Conservation (phyloP, 2,797 vertebrate genomes). For the Poecilia wingei region DNA sequence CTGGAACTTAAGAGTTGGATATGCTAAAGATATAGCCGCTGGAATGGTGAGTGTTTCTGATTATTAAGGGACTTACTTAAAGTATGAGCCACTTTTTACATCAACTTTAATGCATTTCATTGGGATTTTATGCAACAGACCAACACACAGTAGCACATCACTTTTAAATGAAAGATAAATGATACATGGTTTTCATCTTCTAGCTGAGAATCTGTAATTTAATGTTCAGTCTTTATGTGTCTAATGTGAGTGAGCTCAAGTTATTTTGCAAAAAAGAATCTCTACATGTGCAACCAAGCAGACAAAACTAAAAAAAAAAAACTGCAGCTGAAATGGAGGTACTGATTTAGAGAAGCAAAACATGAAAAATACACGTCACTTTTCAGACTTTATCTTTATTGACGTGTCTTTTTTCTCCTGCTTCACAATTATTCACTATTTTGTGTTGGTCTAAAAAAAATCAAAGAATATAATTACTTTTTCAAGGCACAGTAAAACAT, state of each 20-base stretch:
- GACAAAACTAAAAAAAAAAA: not conserved
- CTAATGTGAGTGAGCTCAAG: not conserved
- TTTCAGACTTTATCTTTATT: not conserved
- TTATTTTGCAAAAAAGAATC: not conserved
- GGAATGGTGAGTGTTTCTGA: slow-evolving; percentile 87
- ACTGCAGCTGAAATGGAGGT: not conserved
- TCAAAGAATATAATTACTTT: not conserved
- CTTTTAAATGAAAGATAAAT: not conserved
- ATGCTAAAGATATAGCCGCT: slow-evolving; percentile 92
- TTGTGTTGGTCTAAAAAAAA: not conserved
- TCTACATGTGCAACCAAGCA: not conserved
- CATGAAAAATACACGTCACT: not conserved
- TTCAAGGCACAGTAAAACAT: not conserved
- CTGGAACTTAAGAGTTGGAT: slow-evolving; percentile 91
- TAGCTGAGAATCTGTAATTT: not conserved
- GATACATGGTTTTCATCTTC: not conserved
- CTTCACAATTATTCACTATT: not conserved
- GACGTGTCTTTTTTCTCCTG: not conserved
- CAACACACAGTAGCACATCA: not conserved
- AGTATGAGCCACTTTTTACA: not conserved
- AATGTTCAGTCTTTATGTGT: not conserved
- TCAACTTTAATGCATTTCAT: not conserved
- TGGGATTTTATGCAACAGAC: not conserved
- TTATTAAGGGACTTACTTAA: not conserved
- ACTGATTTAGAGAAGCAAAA: not conserved